Percentiles rank a stretch among this genome's conserved stretches.
These are phyloP conservation scores for Trochalopteron elliotii DNA, from an alignment of 2,113 vertebrate species.

Conservation along the genomic window DNA sequence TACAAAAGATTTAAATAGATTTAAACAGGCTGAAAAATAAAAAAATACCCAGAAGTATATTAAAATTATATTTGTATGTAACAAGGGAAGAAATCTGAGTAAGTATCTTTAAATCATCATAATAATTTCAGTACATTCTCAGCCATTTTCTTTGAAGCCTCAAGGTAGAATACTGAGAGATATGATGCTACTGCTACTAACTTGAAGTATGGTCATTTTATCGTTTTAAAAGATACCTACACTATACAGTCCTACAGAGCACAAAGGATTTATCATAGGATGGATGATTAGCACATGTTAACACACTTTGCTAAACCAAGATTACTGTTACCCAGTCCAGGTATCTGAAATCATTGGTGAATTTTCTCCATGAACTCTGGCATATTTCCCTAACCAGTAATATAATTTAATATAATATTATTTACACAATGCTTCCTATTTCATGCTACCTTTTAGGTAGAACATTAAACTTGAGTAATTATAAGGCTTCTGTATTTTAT, in stretches of 20 bases:
- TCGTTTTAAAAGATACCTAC: neutral
- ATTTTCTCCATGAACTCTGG: neutral
- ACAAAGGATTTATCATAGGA: neutral
- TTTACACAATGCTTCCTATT: neutral
- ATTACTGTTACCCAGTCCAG: neutral
- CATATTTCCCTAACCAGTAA: neutral
- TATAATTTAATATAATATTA: neutral
- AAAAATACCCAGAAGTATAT: neutral
- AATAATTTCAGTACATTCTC: neutral
- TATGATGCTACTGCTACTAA: neutral
- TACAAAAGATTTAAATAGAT: constrained; percentile 80
- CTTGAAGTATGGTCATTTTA: neutral
- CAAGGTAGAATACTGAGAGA: neutral
- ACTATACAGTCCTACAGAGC: neutral
- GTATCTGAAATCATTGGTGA: neutral
- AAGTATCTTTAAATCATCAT: neutral
- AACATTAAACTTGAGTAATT: neutral
- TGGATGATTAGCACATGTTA: neutral
- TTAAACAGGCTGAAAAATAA: constrained; percentile 49
- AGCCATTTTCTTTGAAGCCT: neutral
- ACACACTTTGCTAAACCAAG: neutral
- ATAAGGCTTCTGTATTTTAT: neutral
- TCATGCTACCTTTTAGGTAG: neutral
- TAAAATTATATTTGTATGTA: neutral
- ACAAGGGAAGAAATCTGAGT: neutral